Base-by-base conservation (phyloP, 1,140 invertebrate genomes). In the Aphaenogaster ashmeadi region DNA sequence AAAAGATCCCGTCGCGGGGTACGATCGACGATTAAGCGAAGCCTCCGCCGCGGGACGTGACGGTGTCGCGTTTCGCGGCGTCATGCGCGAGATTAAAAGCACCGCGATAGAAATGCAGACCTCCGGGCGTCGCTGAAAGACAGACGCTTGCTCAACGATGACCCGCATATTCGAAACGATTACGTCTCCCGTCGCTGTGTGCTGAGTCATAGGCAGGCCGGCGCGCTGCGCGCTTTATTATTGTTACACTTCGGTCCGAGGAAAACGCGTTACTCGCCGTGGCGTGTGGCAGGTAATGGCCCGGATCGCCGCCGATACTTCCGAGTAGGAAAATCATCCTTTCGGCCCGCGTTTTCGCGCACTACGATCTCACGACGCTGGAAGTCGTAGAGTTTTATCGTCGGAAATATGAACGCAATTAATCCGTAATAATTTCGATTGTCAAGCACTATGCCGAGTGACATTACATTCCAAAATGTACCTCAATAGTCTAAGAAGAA, bases 271-370 rank as follows among this genome's bases (percentile, higher is more conserved):
- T 74, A 58, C 8, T 11, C 44, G 27, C 47, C 27, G 9, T 69
- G 66, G 47, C 36, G 79, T 72, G 79, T 52, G 64, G 47, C 79
- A 58, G 66, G 79, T 81, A 81, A 81, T 81, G 66, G 50, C n/a
- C 66, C 66, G 66, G 66, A 81, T 81, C 79, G 79, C 79, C 38
- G 79, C 52, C 79, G 79, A 81, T 81, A 81, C 79, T 81, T 81
- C 79, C 79, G 79, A 81, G 66, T 41, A 33, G 21, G 36, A 72
- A 81, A 81, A 72, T 81, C 18, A 44, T 81, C 38, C 60, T 69
- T 41, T 44, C 62, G 11, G 11, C 58, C n/a, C 44, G n/a, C 60
- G 44, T 62, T 69, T 56, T 69, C 79, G 50, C 64, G 4, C 6
- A 33, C n/a, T 27, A 27, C 36, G n/a, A 81, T 71, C 47, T 11